phyloP scores from a whole-genome alignment of 2,888 invertebrate genomes.

The Amblyjoppa proteus region DNA sequence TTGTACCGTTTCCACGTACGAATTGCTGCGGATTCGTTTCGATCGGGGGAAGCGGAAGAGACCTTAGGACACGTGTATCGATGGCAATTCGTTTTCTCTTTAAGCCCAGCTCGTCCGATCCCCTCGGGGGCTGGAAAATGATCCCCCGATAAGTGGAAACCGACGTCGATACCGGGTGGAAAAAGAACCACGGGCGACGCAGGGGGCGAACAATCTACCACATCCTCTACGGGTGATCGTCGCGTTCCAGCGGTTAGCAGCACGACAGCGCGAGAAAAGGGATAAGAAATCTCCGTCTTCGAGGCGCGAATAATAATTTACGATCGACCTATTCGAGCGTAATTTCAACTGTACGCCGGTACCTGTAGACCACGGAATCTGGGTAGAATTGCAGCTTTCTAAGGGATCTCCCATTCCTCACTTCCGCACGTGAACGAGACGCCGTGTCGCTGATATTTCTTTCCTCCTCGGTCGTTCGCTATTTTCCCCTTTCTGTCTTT shows the following conservation, averaged over 20 bases:
- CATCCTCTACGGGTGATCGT: slow-evolving; percentile 40
- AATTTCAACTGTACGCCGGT: slow-evolving; percentile 32
- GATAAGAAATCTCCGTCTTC: slow-evolving; percentile 28
- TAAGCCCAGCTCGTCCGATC: slow-evolving; percentile 77
- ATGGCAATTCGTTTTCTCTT: slow-evolving; percentile 81
- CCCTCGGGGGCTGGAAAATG: slow-evolving; percentile 80
- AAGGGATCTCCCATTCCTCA: slow-evolving; percentile 7
- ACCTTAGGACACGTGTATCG: slow-evolving; percentile 76
- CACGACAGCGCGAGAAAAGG: slow-evolving; percentile 16
- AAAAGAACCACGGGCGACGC: slow-evolving; percentile 41
- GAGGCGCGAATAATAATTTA: slow-evolving; percentile 52
- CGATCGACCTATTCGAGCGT: slow-evolving; percentile 30
- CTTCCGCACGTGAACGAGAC: slow-evolving; percentile 41
- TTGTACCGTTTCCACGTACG: slow-evolving; percentile 12
- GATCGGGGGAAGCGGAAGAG: slow-evolving; percentile 56
- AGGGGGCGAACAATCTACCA: slow-evolving; percentile 36
- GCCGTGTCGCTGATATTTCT: slow-evolving; percentile 51
- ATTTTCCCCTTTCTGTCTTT: slow-evolving; percentile 63
- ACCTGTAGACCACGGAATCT: slow-evolving; percentile 16
- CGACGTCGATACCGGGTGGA: slow-evolving; percentile 68
- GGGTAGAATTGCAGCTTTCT: slow-evolving; percentile 4
- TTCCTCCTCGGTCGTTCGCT: slow-evolving; percentile 28
- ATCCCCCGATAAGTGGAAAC: slow-evolving; percentile 82
- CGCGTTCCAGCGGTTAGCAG: slow-evolving; percentile 26
- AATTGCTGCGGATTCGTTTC: slow-evolving; percentile 70